Evolutionary conservation across 2,113 vertebrate species (phyloP).

Genomic region (Peromyscus leucopus): DNA sequence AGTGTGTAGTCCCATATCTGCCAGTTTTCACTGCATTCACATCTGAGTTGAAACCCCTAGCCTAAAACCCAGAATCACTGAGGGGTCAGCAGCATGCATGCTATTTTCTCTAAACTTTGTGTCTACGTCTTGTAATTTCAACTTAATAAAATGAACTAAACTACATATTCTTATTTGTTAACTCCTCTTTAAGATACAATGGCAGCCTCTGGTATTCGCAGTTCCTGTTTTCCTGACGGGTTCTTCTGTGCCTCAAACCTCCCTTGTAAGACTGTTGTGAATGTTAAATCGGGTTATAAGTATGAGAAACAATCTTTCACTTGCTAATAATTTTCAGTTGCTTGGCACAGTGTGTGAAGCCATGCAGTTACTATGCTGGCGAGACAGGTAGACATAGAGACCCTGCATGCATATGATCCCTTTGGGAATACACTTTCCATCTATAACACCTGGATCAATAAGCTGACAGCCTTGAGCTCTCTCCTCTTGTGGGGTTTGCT

Average conservation of each 20-base stretch:
- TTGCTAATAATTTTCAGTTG: not conserved
- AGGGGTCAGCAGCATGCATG: too few species aligned
- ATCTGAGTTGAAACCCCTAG: not conserved
- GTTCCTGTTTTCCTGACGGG: not conserved
- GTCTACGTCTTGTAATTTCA: not conserved
- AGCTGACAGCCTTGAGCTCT: not conserved
- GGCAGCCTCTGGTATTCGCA: not conserved
- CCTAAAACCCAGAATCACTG: not conserved
- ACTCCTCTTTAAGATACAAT: not conserved
- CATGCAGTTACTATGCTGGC: not conserved
- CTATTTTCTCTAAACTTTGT: not conserved
- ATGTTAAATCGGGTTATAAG: not conserved
- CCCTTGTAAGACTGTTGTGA: not conserved
- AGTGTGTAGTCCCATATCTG: not conserved
- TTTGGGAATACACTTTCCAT: not conserved
- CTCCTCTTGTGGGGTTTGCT: not conserved
- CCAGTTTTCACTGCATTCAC: not conserved
- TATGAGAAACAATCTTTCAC: not conserved
- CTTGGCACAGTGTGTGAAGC: not conserved
- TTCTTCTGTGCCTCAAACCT: not conserved
- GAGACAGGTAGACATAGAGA: not conserved
- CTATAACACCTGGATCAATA: not conserved
- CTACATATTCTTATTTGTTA: not conserved
- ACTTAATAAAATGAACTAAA: not conserved
- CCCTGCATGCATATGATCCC: not conserved